Conservation (phyloP, 2,888 invertebrate genomes). For the Lucinisca nassula region DNA sequence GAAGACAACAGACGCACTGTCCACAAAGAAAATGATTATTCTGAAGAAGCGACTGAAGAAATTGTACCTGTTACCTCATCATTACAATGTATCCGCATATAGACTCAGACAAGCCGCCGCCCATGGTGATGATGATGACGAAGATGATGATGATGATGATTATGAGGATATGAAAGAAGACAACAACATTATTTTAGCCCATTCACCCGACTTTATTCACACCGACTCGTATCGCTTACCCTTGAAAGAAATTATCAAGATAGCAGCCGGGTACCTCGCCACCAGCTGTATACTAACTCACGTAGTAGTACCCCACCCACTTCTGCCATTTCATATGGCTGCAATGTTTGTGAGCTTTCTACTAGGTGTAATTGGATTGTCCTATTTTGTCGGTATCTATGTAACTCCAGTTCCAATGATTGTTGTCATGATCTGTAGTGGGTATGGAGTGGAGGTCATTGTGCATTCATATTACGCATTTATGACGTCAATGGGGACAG, state of each 20-base stretch:
- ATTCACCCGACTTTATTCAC: conserved; percentile 47
- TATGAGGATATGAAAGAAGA: background rate
- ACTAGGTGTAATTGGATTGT: conserved; percentile 33
- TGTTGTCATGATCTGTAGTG: conserved; percentile 18
- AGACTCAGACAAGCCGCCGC: background rate
- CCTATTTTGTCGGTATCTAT: conserved; percentile 39
- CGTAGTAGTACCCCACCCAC: background rate
- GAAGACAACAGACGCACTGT: conserved; percentile 19
- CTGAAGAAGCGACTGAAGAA: conserved; percentile 22
- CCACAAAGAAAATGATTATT: conserved; percentile 40
- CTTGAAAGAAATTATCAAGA: conserved; percentile 39
- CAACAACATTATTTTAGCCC: background rate
- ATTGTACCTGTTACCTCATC: background rate
- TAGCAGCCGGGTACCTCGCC: conserved; percentile 40
- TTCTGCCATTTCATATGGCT: background rate
- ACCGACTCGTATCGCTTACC: conserved; percentile 53
- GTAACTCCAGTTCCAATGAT: conserved; percentile 51
- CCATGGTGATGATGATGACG: conserved; percentile 37
- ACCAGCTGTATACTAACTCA: background rate
- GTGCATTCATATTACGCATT: conserved; percentile 29
- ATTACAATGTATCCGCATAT: background rate
- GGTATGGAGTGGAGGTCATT: conserved; percentile 39
- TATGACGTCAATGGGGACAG: conserved; percentile 36
- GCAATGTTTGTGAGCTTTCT: background rate
- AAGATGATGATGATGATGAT: conserved; percentile 10